These are phyloP conservation scores for Numenius phaeopus DNA, from an alignment of 2,797 vertebrate genomes.

Conservation along the genomic window DNA sequence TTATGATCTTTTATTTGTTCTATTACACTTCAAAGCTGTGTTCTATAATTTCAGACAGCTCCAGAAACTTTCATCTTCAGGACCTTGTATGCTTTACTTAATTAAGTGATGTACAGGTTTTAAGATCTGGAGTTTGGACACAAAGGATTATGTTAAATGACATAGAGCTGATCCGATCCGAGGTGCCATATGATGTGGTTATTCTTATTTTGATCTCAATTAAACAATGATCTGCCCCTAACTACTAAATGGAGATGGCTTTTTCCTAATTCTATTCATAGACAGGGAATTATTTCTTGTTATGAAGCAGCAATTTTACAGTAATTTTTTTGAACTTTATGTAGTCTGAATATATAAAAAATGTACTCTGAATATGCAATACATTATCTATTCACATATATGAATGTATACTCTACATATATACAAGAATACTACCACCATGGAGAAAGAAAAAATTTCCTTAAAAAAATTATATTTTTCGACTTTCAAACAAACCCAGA, in stretches of 20 bases:
- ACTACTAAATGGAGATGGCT: background rate
- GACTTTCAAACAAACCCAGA: background rate
- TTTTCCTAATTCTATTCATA: background rate
- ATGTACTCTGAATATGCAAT: background rate
- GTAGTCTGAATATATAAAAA: background rate
- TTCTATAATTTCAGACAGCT: constrained; percentile 48
- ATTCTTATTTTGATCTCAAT: background rate
- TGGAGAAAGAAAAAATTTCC: background rate
- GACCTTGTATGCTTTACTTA: constrained; percentile 17
- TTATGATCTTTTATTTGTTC: constrained; percentile 63
- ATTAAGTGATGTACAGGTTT: constrained; percentile 44
- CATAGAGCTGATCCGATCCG: background rate
- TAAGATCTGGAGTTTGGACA: background rate
- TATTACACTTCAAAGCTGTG: constrained; percentile 35
- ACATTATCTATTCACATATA: background rate
- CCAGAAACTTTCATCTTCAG: constrained; percentile 45
- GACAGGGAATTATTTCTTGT: background rate
- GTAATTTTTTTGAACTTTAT: background rate
- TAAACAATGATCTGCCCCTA: background rate
- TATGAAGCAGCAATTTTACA: background rate
- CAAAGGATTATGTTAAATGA: constrained; percentile 15
- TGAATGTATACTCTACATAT: background rate
- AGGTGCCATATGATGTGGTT: background rate
- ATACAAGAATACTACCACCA: background rate
- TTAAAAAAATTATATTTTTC: background rate